Base-by-base conservation (phyloP, 2,113 vertebrate genomes). In the Cebus imitator region DNA sequence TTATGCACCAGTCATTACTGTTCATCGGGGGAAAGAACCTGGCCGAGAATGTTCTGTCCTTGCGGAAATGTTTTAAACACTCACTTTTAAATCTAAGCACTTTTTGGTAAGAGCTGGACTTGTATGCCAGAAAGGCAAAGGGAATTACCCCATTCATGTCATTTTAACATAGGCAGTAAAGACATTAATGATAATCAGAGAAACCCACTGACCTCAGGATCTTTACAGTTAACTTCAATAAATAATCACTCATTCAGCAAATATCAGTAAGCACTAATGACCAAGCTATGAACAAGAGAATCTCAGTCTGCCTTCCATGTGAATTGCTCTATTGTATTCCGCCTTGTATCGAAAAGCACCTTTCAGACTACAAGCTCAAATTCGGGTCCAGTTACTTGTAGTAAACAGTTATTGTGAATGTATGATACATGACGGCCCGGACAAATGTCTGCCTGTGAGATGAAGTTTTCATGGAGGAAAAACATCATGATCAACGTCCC, bases 111-210 rank as follows among this genome's bases (percentile, higher is more conserved):
- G 48, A 80, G 55, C 37, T 35, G 52, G 57, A 43, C 23, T 45
- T 16, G 18, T 61, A n/a, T 35, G 40, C 50, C 61, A 75, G 70
- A 64, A 92, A 84, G 6, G 12, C n/a, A 48, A 61, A 21, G 3
- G 72, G 64, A 94, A 90, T 37, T 18, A 58, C 21, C 37, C 55
- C 64, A 76, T 66, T 78, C 45, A 37, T 8, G 50, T 58, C 78
- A 93, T 68, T 93, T 92, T 76, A 75, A 70, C n/a, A 92, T 8
- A 79, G 23, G 61, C 55, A 91, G 37, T 81, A 97, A 91, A 94
- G 85, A 72, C 66, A 8, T 73, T 40, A 92, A 81, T 52, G 72
- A 83, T 83, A 73, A 87, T 66, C 88, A 68, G 85, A 80, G 58
- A 97, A 73, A 94, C 5, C 27, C 43, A 66, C 37, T 83, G 73